Evolutionary conservation across 2,797 vertebrate genomes (phyloP).

Genomic region (Sebastes flavidus): DNA sequence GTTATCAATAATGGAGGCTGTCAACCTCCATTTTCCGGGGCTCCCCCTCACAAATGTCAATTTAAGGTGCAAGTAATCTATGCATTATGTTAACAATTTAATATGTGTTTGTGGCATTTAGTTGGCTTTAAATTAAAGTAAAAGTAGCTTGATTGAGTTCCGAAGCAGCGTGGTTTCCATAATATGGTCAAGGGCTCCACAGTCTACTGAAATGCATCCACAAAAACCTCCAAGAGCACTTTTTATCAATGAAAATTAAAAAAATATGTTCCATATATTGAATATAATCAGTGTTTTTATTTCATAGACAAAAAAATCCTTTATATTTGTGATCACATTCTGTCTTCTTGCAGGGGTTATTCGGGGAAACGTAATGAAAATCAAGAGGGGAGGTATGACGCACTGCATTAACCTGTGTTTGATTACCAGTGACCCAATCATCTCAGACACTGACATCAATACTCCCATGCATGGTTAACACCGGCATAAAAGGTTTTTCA

Average conservation of each 20-base stretch:
- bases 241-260: background rate
- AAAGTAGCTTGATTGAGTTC: background rate
- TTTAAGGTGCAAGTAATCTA: background rate
- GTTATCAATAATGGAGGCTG: background rate
- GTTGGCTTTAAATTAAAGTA: background rate
- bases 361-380: conserved; percentile 44
- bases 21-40: background rate
- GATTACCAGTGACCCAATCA: conserved; percentile 69
- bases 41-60: background rate
- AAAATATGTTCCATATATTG: background rate
- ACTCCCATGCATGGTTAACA: conserved; percentile 54
- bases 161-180: conserved; percentile 7
- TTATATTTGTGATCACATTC: conserved; percentile 1
- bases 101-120: background rate
- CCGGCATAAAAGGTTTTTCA: conserved; percentile 53
- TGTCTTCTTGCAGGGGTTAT: conserved; percentile 24
- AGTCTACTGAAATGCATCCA: background rate
- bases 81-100: background rate
- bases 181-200: background rate
- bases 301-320: background rate
- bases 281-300: background rate
- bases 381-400: conserved; percentile 61
- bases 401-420: conserved; percentile 71
- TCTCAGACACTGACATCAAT: conserved; percentile 64
- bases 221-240: background rate